phyloP scores from a whole-genome alignment of 2,888 invertebrate genomes.

The Adelphocoris suturalis region DNA sequence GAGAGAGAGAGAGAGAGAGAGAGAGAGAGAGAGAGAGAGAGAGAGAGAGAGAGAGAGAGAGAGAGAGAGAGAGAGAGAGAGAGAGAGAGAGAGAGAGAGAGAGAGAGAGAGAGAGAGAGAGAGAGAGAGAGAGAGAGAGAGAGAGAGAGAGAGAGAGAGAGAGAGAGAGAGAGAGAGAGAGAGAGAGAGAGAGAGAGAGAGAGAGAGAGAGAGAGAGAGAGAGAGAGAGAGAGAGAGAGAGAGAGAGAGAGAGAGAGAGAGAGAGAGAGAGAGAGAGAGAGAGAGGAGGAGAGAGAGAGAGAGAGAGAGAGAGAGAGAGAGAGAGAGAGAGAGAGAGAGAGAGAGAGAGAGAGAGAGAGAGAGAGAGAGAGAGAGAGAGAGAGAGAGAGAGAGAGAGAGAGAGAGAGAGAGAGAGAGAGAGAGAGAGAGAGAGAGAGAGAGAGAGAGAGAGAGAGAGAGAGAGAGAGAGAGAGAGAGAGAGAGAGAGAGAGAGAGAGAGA shows the following conservation, averaged over 20 bases:
- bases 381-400: no score
- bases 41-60: slow-evolving; percentile 34
- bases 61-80: background rate
- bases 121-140: slow-evolving; percentile 19
- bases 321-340: background rate
- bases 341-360: no score
- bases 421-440: no score
- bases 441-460: no score
- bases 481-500: no score
- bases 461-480: no score
- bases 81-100: background rate
- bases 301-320: background rate
- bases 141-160: slow-evolving; percentile 34
- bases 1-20: slow-evolving; percentile 34
- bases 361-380: no score
- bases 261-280: slow-evolving; percentile 34
- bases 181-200: background rate
- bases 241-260: background rate
- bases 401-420: no score
- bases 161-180: slow-evolving; percentile 34
- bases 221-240: no score
- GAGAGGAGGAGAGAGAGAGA: background rate
- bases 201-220: no score
- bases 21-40: slow-evolving; percentile 34
- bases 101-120: background rate